Conservation (phyloP, 2,113 vertebrate genomes). For the Ginglymostoma cirratum region DNA sequence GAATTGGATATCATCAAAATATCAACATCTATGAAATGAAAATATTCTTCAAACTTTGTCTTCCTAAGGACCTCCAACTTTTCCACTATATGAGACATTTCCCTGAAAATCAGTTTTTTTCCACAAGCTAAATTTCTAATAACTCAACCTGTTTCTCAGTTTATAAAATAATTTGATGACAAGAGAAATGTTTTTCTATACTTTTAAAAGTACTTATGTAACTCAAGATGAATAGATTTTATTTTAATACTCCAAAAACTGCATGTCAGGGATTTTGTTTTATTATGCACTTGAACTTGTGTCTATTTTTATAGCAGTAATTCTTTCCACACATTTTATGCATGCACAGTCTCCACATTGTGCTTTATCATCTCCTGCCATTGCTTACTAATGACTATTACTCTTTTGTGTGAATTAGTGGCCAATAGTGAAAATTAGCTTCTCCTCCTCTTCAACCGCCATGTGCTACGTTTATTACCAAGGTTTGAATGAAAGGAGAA, state of each 20-base stretch:
- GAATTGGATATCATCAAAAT: neutral
- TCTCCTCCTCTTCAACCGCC: neutral
- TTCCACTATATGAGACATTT: neutral
- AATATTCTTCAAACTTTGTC: neutral
- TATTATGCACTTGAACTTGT: neutral
- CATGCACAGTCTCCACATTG: neutral
- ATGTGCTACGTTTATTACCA: neutral
- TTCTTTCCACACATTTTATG: neutral
- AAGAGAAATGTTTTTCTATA: neutral
- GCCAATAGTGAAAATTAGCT: slow-evolving; percentile 6
- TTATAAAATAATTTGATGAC: neutral
- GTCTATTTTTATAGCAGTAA: slow-evolving; percentile 19
- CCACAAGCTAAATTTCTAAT: neutral
- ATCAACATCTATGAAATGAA: neutral
- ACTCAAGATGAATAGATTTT: slow-evolving; percentile 4
- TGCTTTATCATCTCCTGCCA: slow-evolving; percentile 15
- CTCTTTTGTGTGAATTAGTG: neutral
- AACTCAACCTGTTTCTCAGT: neutral
- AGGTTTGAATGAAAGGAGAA: neutral
- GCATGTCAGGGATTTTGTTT: neutral
- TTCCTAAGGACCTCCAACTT: neutral
- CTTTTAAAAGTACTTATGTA: neutral
- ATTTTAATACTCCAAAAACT: neutral
- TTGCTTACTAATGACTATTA: neutral
- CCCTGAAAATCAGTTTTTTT: neutral